Base-by-base conservation (phyloP, 2,888 invertebrate genomes). In the Ametastegia equiseti region DNA sequence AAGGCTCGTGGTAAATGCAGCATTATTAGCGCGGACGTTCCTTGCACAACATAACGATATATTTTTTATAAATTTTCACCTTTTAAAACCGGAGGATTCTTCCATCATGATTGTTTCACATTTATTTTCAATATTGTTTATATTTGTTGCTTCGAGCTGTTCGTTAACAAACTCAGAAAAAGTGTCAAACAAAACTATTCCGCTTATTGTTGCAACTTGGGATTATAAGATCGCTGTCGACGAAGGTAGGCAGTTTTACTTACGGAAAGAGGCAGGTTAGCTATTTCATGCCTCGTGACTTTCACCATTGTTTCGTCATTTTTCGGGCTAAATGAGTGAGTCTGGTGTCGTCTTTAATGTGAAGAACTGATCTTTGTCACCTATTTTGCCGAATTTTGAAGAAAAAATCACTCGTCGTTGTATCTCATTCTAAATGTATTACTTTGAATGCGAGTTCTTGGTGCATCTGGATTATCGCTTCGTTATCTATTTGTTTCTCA, bases 191-290 rank as follows among this genome's bases (percentile, higher is more conserved):
- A 78, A 65, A 6, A 85, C 69, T 23, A 80, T 87, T 79, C 97
- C 97, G 0, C 90, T 97, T 75, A 96, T 97, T 0, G 93, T 97
- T 57, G 96, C 96, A 86, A 97, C 97, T 0, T 97, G 97, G 97
- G 92, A 92, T 63, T 97, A 97, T 89, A 92, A 92, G 2, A 94
- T 95, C 86, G 95, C 97, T 1, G 95, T 96, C 73, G 87, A 91
- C 73, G 92, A 92, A 92, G 95, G 95, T 95, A 92, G 88, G 84
- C 82, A 11, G 27, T 11, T n/a, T n/a, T n/a, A n/a, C n/a, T n/a
- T n/a, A n/a, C n/a, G n/a, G n/a, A n/a, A n/a, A n/a, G n/a, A n/a
- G n/a, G n/a, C n/a, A n/a, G n/a, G n/a, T n/a, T n/a, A n/a, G n/a
- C n/a, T n/a, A n/a, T n/a, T n/a, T n/a, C n/a, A n/a, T n/a, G n/a